These are phyloP conservation scores for Ips nitidus DNA, from an alignment of 1,140 invertebrate genomes.

Conservation along the genomic window DNA sequence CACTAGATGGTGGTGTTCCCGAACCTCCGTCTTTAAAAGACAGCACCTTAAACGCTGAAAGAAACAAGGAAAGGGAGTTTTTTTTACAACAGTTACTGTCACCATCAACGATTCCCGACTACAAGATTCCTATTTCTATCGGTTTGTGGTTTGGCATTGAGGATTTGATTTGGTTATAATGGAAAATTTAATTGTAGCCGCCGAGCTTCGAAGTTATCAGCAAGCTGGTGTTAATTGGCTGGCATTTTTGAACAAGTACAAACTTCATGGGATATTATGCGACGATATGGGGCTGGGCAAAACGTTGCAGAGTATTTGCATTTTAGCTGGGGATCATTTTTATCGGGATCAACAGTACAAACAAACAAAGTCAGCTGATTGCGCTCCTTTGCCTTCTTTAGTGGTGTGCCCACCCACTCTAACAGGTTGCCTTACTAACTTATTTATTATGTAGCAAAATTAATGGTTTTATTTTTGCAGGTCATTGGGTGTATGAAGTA, in stretches of 20 bases:
- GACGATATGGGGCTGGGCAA: slow-evolving; percentile 98
- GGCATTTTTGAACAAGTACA: slow-evolving; percentile 92
- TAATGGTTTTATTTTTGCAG: slow-evolving; percentile 50
- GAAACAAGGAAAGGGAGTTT: slow-evolving; percentile 74
- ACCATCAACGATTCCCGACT: slow-evolving; percentile 82
- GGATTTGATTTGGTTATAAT: not conserved
- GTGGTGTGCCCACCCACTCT: slow-evolving; percentile 97
- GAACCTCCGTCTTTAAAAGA: slow-evolving; percentile 53
- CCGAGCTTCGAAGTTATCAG: slow-evolving; percentile 80
- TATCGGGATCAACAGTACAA: slow-evolving; percentile 59
- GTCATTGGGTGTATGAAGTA: slow-evolving; percentile 98
- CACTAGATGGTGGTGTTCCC: slow-evolving; percentile 75
- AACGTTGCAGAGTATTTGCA: slow-evolving; percentile 95
- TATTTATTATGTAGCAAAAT: not conserved
- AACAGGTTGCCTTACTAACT: slow-evolving; percentile 61
- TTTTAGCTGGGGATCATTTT: slow-evolving; percentile 88
- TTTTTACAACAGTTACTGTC: slow-evolving; percentile 89
- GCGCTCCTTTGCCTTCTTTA: slow-evolving; percentile 73
- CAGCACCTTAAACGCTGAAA: slow-evolving; percentile 60
- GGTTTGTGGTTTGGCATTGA: not conserved
- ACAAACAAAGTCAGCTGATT: slow-evolving; percentile 55
- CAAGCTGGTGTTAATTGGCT: slow-evolving; percentile 97
- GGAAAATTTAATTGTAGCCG: slow-evolving; percentile 52
- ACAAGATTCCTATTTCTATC: slow-evolving; percentile 76
- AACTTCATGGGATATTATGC: slow-evolving; percentile 95